Percentiles rank a stretch among this genome's conserved stretches.
Evolutionary conservation across 1,140 invertebrate species (phyloP).

Genomic region (Drosophila burlai): DNA sequence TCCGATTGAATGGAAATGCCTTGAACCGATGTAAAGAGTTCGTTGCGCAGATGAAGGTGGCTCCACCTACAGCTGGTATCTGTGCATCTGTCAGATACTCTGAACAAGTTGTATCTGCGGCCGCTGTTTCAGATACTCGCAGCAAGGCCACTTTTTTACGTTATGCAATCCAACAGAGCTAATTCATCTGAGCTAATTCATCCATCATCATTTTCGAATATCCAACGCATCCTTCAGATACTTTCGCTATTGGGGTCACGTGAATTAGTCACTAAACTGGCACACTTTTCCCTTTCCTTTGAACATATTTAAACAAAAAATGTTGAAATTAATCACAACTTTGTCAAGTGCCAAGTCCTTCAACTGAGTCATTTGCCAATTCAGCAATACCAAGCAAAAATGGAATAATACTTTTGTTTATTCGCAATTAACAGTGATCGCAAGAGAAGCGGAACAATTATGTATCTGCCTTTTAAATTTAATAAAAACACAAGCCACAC

Average conservation of each 20-base stretch:
- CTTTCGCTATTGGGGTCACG: slow-evolving; percentile 35
- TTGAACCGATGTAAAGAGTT: slow-evolving; percentile 34
- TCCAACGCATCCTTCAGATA: slow-evolving; percentile 27
- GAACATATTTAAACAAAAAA: slow-evolving; percentile 17
- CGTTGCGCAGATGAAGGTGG: slow-evolving; percentile 2
- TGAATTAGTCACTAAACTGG: slow-evolving; percentile 41
- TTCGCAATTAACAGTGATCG: slow-evolving; percentile 8
- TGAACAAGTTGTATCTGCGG: slow-evolving; percentile 33
- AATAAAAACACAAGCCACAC: too few relatives aligned
- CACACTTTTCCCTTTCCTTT: slow-evolving; percentile 28
- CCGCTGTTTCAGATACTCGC: not conserved
- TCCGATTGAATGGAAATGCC: slow-evolving; percentile 3
- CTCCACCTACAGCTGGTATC: slow-evolving; percentile 51
- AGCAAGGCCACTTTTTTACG: slow-evolving; percentile 48
- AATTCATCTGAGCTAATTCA: slow-evolving; percentile 20
- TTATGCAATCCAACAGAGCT: slow-evolving; percentile 38
- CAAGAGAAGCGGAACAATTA: not conserved
- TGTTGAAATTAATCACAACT: slow-evolving; percentile 35
- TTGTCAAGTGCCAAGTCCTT: slow-evolving; percentile 41
- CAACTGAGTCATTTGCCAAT: slow-evolving; percentile 35
- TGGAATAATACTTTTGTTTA: slow-evolving; percentile 14
- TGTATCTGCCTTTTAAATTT: too few relatives aligned
- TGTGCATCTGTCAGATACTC: slow-evolving; percentile 48
- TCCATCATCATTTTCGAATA: slow-evolving; percentile 11
- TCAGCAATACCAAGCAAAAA: slow-evolving; percentile 21